Evolutionary conservation across 1,140 invertebrate genomes (phyloP).

Genomic region (Nasonia giraulti): DNA sequence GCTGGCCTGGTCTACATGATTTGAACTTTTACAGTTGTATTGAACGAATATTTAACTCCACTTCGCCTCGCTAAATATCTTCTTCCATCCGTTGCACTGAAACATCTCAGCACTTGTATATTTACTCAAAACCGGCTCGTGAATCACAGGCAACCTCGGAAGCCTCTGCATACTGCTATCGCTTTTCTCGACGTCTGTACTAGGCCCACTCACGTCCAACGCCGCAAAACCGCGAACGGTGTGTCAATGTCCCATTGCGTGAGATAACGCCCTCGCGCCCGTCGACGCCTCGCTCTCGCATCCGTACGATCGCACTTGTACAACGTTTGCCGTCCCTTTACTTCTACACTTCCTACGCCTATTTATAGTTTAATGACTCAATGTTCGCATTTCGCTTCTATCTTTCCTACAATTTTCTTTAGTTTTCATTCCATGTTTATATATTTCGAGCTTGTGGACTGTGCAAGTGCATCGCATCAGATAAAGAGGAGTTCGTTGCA

Average conservation of each 20-base stretch:
- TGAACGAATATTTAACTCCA: background rate
- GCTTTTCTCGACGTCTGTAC: background rate
- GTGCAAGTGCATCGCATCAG: background rate
- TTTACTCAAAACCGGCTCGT: background rate
- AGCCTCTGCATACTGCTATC: conserved; percentile 5
- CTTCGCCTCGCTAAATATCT: background rate
- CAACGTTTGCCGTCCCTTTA: background rate
- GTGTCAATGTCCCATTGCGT: conserved; percentile 26
- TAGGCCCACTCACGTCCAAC: conserved; percentile 2
- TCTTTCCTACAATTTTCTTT: background rate
- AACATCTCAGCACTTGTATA: background rate
- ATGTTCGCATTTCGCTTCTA: background rate
- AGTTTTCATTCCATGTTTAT: background rate
- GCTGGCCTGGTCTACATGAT: no score
- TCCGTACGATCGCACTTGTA: background rate
- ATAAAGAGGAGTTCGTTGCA: background rate
- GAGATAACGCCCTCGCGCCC: background rate
- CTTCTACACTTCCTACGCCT: background rate
- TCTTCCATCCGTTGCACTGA: background rate
- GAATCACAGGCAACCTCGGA: background rate
- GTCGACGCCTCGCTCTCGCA: background rate
- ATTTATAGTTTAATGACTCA: background rate
- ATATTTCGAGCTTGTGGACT: no score
- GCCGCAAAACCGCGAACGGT: conserved; percentile 1
- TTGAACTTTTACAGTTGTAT: no score